Evolutionary conservation across 2,113 vertebrate genomes (phyloP), one percentile per base, ranked within the genome.

Genomic region (Junco hyemalis): DNA sequence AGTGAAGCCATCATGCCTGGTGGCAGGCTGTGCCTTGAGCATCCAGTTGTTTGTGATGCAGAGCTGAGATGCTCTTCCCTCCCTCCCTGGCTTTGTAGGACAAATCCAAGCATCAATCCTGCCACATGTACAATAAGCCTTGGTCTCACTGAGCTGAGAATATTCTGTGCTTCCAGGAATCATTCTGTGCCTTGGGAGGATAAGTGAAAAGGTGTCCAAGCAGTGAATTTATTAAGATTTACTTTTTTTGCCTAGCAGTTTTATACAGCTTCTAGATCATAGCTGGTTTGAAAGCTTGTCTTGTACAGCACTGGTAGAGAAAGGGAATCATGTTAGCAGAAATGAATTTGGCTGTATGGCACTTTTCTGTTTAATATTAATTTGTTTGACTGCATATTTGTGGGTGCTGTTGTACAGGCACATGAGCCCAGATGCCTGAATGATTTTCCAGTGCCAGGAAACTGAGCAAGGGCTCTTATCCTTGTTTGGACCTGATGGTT

Each of bases 141-240:
- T 50, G 26, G 47, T 90, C 51, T 88, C 47, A 66, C 0, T 66
- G 69, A 86, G 68, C 47, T 60, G 68, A 69, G 79, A 77, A 65
- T 94, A 77, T 77, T 86, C 3, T 4, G 42, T 94, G 31, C 74
- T 95, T 88, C 63, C 51, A 86, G 40, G 92, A 90, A 70, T 70
- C 71, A 28, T 72, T 92, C 84, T 21, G 11, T 76, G 63, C 59
- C 47, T 88, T 86, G 59, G 1, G 0, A 85, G 85, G 56, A 38
- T 90, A 90, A 91, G 68, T 83, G 79, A 88, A 96, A 96, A 95
- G 79, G 81, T 93, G 81, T 95, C 80, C 91, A 88, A 96, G 88
- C 93, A 90, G 51, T 90, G 94, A 95, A 95, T 97, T 90, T 91
- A 81, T 95, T 86, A 48, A 91, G 51, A 66, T 59, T 68, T 83